Evolutionary conservation across 2,797 vertebrate species (phyloP), one percentile per base, ranked within the genome.

Genomic region (Coregonus ussuriensis): DNA sequence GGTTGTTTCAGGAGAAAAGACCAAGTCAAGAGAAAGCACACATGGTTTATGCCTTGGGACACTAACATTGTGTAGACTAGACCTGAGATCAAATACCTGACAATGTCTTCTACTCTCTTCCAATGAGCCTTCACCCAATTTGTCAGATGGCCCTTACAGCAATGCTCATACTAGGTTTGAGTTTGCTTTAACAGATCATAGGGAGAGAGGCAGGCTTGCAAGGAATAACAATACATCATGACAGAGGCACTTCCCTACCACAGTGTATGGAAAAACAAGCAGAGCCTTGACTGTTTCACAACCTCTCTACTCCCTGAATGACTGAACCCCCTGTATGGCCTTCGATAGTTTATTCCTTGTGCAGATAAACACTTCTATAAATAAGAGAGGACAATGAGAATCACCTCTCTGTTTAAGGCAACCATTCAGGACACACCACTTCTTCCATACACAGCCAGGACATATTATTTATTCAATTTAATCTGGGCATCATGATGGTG

Each of bases 211-310:
- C 41, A 11, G 9, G 56, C n/a, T 66, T 31, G 7, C 62, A 25
- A 31, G 62, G n/a, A 31, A 65, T 29, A 31, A 65, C 54, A 65
- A 4, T 15, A 3, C 7, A 33, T 47, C 35, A 37, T 18, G 54
- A 70, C 18, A 37, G 15, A 21, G 37, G 4, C 35, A 70, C 41
- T 37, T 53, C 21, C 11, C 11, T 15, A n/a, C 3, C 47, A 25
- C 9, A 14, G n/a, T 29, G 21, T 51, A 6, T 25, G 4, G 11
- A 35, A 6, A 33, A 65, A 77, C 21, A 37, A 41, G 13, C 25
- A 3, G 67, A 82, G 85, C 90, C 88, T 87, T 89, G 88, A 89
- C 88, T 87, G 88, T 54, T 84, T 87, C 87, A 73, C 90, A 88
- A 87, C 87, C 88, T 53, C 66, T 73, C 76, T 16, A 47, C 9